These are phyloP conservation scores for Irena cyanogastra DNA, from an alignment of 2,113 vertebrate genomes.

Conservation along the genomic window DNA sequence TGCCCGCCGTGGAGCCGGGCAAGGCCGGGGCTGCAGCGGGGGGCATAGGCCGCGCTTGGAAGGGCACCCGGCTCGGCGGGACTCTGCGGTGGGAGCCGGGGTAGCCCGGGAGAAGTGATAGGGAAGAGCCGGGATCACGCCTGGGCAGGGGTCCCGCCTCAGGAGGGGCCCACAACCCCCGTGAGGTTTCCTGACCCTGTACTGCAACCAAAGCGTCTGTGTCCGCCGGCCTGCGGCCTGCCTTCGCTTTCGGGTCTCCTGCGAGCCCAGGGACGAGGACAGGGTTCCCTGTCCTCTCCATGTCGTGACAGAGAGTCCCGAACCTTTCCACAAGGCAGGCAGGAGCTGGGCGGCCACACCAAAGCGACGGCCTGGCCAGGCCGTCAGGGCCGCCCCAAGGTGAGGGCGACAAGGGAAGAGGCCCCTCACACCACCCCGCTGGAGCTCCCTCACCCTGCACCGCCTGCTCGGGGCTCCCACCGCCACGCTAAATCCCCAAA, in stretches of 20 bases:
- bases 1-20: neutral
- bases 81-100: neutral
- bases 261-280: no score
- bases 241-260: accelerated
- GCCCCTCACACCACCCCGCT: accelerated
- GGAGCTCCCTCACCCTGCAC: neutral
- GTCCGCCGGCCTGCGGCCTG: neutral
- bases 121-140: neutral
- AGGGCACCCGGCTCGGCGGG: neutral
- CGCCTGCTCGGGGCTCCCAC: neutral
- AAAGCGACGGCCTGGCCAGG: neutral
- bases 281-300: neutral
- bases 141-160: neutral
- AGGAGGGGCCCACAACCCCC: neutral
- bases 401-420: neutral
- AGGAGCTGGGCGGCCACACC: neutral
- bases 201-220: accelerated
- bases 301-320: neutral
- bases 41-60: neutral
- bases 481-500: neutral
- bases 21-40: neutral
- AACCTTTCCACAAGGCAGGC: neutral
- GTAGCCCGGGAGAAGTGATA: neutral
- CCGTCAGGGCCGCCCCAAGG: neutral
- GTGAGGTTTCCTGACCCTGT: neutral